Evolutionary conservation across 1,140 invertebrate species (phyloP), one percentile per base, ranked within the genome.

Genomic region (Pseudomyrmex dendroicus): DNA sequence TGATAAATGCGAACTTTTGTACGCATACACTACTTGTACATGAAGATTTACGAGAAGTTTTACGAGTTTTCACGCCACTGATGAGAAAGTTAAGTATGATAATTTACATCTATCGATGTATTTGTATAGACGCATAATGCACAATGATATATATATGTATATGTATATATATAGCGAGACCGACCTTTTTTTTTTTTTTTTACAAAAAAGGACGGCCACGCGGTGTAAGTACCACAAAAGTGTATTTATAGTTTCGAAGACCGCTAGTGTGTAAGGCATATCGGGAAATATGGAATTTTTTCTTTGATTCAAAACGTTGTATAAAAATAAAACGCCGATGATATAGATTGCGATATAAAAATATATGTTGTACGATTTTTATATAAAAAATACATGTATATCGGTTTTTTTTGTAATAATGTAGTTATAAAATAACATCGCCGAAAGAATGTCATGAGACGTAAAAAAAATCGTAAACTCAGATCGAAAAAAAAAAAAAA

Each of bases 31-130:
- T 35, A 35, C 35, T 48, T 48, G 20, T 61, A 73, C 50, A 85
- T 62, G 48, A 35, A 35, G 7, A 88, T 86, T 76, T 84, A 86
- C 46, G 54, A 82, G 84, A 89, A 88, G 77, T 77, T 88, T 86
- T 86, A 67, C 52, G 72, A 82, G 82, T 12, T 12, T 86, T 35
- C 35, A 35, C 86, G 66, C 68, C 64, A 25, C 25, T 80, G 46
- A 82, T 12, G 22, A n/a, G 59, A n/a, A 66, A 84, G 84, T 83
- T 64, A 89, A 87, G 56, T 70, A 77, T 73, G 52, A 87, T 5
- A 15, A 63, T 50, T 64, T 63, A 62, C 20, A 82, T 5, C 22
- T 22, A 35, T 35, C 54, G 46, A 72, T 54, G 25, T 15, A 1
- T 10, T 73, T n/a, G 13, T 15, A 20, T 20, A 74, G 2, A 67